Base-by-base conservation (phyloP, 2,113 vertebrate genomes). In the Hippocampus guttulatus region DNA sequence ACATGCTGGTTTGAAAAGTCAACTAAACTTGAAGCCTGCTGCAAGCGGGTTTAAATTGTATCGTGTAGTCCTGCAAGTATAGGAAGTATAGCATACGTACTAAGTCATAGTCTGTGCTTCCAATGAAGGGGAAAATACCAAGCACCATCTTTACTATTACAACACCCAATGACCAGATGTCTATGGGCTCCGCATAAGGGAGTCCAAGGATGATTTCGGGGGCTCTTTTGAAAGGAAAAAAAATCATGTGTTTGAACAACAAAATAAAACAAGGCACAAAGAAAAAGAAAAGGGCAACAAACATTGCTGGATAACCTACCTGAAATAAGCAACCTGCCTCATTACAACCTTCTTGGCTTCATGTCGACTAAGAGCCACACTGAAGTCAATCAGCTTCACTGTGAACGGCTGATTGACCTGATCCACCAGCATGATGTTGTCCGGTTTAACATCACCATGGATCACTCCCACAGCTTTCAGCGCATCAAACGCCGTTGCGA, bases 341-440 rank as follows among this genome's bases (percentile, higher is more conserved):
- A 45, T 65, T 25, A 23, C 1, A 12, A 65, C 14, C 63, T 45
- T 65, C 63, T 65, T 65, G 41, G 41, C 41, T 65, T 65, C 63
- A 47, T 23, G 40, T 65, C 63, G 21, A 25, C 11, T 45, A 15
- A 65, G 63, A 45, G 63, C n/a, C 63, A 65, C 63, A 45, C 63
- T 65, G 63, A 65, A 65, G 63, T 65, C 63, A 45, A 65, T 65
- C 41, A 65, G 63, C 41, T 65, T 65, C n/a, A 65, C 63, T 16
- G 12, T 47, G n/a, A 65, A 65, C 16, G 63, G 63, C 63, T 15
- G 41, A 14, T 65, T 23, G 25, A 23, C 63, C 5, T 47, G 63
- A 65, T 65, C 63, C 63, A 65, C 63, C 63, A 65, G 63, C 63
- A 65, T 65, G 41, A 65, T 65, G n/a, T 65, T 65, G n/a, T 65